These are phyloP conservation scores for Ceyx melanurus DNA, from an alignment of 2,113 vertebrate genomes.

Conservation along the genomic window DNA sequence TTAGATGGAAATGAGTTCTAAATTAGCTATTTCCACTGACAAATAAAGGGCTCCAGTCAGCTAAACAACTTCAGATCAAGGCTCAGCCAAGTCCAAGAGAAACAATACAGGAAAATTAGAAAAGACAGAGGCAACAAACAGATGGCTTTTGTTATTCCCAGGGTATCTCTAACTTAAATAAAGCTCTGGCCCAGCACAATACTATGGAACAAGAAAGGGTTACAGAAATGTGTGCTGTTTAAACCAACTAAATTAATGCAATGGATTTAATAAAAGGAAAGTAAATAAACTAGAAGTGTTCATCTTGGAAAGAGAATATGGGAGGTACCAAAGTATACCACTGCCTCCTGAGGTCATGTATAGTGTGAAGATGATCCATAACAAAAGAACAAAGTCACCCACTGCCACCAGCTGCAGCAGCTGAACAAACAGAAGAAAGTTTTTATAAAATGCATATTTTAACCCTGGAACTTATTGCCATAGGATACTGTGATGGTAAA, in stretches of 20 bases:
- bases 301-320: background rate
- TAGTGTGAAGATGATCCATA: background rate
- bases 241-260: background rate
- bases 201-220: background rate
- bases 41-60: background rate
- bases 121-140: background rate
- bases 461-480: background rate
- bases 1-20: background rate
- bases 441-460: background rate
- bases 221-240: background rate
- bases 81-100: background rate
- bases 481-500: background rate
- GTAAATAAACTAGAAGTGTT: background rate
- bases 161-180: background rate
- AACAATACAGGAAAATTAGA: background rate
- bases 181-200: background rate
- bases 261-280: background rate
- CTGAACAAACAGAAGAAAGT: constrained; percentile 7
- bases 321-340: background rate
- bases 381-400: background rate
- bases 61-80: background rate
- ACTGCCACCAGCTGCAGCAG: background rate
- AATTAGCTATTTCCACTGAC: background rate
- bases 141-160: background rate
- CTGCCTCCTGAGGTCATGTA: accelerated